These are phyloP conservation scores for Cistogaster globosa DNA, from an alignment of 2,888 invertebrate species.

Conservation along the genomic window DNA sequence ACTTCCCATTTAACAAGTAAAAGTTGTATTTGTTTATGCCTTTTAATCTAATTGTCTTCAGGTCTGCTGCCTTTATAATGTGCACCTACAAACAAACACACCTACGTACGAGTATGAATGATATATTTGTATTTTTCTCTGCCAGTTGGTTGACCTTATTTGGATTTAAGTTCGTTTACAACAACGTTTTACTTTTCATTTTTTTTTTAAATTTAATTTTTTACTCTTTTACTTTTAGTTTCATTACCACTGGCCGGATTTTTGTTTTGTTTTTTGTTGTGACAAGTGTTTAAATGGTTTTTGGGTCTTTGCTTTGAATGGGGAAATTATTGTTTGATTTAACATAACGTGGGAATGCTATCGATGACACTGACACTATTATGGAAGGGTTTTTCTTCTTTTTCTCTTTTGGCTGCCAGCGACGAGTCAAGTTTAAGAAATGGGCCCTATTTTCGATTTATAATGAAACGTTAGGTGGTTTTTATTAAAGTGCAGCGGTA, in stretches of 20 bases:
- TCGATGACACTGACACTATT: constrained; percentile 42
- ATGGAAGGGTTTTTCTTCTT: neutral
- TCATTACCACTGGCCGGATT: constrained; percentile 57
- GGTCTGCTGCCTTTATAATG: constrained; percentile 12
- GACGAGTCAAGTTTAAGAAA: neutral
- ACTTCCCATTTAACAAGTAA: neutral
- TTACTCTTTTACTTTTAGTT: constrained; percentile 42
- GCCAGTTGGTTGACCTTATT: constrained; percentile 48
- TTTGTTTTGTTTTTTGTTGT: constrained; percentile 35
- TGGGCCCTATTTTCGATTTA: too few relatives aligned
- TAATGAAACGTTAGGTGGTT: too few relatives aligned
- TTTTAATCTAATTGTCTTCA: neutral
- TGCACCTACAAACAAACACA: neutral
- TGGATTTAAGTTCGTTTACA: constrained; percentile 46
- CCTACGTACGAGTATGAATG: neutral
- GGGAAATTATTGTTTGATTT: constrained; percentile 30
- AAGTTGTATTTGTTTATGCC: neutral
- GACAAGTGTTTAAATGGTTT: constrained; percentile 39
- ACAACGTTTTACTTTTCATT: constrained; percentile 60
- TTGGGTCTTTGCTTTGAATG: constrained; percentile 19
- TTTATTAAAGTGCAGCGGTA: too few relatives aligned
- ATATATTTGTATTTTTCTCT: constrained; percentile 18
- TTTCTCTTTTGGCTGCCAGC: neutral
- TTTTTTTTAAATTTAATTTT: constrained; percentile 10
- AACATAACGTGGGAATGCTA: constrained; percentile 54